Base-by-base conservation (phyloP, 92 coral and sea anemone species). In the Porites divaricata region DNA sequence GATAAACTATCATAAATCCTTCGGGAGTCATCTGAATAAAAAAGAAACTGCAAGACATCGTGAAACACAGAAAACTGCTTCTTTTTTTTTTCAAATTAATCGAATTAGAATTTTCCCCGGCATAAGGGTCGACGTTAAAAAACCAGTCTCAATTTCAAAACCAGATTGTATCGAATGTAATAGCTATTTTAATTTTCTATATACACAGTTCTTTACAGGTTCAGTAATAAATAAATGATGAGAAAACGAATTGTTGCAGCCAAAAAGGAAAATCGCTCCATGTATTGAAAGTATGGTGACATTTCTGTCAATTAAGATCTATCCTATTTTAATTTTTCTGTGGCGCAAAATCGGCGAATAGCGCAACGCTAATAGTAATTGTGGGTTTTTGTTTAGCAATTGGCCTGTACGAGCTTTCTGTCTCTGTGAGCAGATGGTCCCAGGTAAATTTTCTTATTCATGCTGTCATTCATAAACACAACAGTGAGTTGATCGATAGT, bases 391-490 rank as follows among this genome's bases (percentile, higher is more conserved):
- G 62, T n/a, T 35, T 80, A 9, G 4, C 17, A 56, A n/a, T 16
- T 2, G 13, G 64, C 52, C 67, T 51, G 58, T 24, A 16, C 25
- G 25, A 69, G 56, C 58, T 69, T 80, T 54, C 70, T n/a, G 8
- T 69, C 70, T 54, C 70, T 13, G 3, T 61, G 12, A 56, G 85
- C 85, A 80, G 85, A 70, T 80, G 85, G 76, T 56, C 84, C 1
- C 8, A 23, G 69, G 56, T 62, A 73, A 73, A 53, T 73, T 73
- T 54, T 51, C 23, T 61, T 49, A 14, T 61, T 17, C 20, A 16
- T 61, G 9, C n/a, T 2, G 45, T 35, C 45, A 35, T 35, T 35
- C 4, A 35, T 35, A 61, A 61, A 61, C 20, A 15, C 59, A 54
- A 15, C 13, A 15, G 8, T 66, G 45, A 35, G 45, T 35, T 5